Evolutionary conservation across 23 tunicate genomes (phyloP), one percentile per base, ranked within the genome.

Genomic region (Halocynthia aurantium): DNA sequence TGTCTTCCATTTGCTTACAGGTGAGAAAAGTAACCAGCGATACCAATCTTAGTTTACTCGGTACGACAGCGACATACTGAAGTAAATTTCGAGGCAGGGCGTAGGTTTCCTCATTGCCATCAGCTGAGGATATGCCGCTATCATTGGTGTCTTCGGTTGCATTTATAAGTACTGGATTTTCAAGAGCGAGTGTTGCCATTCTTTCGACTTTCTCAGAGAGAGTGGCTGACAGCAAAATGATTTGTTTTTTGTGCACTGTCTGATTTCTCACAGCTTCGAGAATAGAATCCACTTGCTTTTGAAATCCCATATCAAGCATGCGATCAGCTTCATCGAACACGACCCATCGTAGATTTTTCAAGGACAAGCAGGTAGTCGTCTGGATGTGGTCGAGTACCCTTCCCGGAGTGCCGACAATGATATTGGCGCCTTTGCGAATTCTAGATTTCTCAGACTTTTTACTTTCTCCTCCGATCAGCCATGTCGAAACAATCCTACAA

Each of bases 261-360:
- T 82, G 78, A 44, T 81, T 78, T 77, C 82, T 82, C 5, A 88
- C 66, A 7, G 81, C 82, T 15, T 73, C 71, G 52, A 84, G 64
- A 52, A 94, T 70, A n/a, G 71, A 58, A 52, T 94, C 83, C 18
- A 96, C 83, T 22, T 82, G 65, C 53, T 78, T 70, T 66, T 85
- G 87, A 79, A 90, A 89, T 6, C 97, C 97, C 96, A 90, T 90
- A 77, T 96, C 99, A 60, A 96, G 71, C 71, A 96, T 68, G 63
- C 99, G 81, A 73, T 96, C 99, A 56, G 99, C 99, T 85, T 96
- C 99, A 62, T 96, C 99, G 71, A 96, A 85, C 9, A 96, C 80
- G 60, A 96, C 20, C 86, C 84, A 85, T 51, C 80, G 66, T 11
- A 96, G 61, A 40, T 82, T 74, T 69, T 69, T 72, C 50, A 96